Conservation (phyloP, 2,888 invertebrate species). For the Craniophora ligustri region DNA sequence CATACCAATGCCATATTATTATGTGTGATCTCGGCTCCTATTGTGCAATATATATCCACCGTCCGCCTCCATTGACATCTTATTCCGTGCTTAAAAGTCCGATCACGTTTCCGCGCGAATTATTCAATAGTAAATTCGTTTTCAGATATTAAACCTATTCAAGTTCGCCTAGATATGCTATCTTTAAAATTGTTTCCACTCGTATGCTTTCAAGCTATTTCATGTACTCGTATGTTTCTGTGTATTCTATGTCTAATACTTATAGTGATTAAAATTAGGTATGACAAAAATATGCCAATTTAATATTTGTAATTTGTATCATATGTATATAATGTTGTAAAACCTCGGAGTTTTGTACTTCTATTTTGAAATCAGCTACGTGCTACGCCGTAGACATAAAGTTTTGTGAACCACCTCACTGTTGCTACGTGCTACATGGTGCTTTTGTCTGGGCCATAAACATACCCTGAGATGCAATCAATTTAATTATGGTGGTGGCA, state of each 20-base stretch:
- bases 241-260: too few relatives aligned
- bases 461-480: too few relatives aligned
- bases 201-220: too few relatives aligned
- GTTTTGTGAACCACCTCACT: neutral
- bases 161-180: constrained; percentile 27
- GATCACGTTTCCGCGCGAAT: constrained; percentile 71
- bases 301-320: too few relatives aligned
- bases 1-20: constrained; percentile 86
- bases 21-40: constrained; percentile 82
- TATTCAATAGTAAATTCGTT: constrained; percentile 56
- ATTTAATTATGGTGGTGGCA: too few relatives aligned
- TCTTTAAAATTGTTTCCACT: constrained; percentile 31
- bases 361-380: neutral
- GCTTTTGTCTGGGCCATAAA: too few relatives aligned
- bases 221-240: too few relatives aligned
- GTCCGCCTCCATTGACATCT: constrained; percentile 73
- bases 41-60: constrained; percentile 76
- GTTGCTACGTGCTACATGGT: neutral
- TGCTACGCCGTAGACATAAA: constrained; percentile 8
- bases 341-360: too few relatives aligned
- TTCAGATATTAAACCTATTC: constrained; percentile 49
- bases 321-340: too few relatives aligned
- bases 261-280: too few relatives aligned
- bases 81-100: constrained; percentile 69
- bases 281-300: too few relatives aligned